phyloP scores from a whole-genome alignment of 1,140 invertebrate species.

The Papilio helenus region DNA sequence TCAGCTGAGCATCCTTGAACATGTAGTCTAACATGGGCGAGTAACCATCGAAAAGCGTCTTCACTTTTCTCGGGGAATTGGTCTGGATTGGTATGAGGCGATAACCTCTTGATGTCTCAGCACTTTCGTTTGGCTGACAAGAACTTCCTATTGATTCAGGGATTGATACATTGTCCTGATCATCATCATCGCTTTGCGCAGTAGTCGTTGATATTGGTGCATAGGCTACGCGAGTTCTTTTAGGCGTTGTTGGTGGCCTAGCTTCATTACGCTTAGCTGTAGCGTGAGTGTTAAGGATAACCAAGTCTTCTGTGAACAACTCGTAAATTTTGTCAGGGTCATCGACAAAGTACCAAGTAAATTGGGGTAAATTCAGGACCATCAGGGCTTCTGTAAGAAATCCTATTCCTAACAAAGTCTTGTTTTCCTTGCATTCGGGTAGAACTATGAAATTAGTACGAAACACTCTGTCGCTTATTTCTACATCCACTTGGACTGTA shows the following conservation, averaged over 20 bases:
- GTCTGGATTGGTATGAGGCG: background rate
- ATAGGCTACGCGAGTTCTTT: background rate
- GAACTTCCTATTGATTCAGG: background rate
- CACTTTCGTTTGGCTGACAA: background rate
- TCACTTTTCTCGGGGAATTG: background rate
- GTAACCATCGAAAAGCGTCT: constrained; percentile 39
- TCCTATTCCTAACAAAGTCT: constrained; percentile 44
- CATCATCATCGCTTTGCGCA: background rate
- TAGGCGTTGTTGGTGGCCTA: background rate
- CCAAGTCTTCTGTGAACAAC: constrained; percentile 37
- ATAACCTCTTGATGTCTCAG: background rate
- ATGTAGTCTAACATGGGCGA: constrained; percentile 31
- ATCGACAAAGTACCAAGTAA: constrained; percentile 39
- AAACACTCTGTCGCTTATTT: constrained; percentile 22
- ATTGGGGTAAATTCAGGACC: constrained; percentile 44
- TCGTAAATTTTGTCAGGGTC: constrained; percentile 28
- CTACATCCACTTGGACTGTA: constrained; percentile 11
- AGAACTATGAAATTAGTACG: constrained; percentile 43
- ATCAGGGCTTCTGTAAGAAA: constrained; percentile 45
- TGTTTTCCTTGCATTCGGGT: constrained; percentile 38
- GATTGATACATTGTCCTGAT: background rate
- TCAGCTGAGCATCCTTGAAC: constrained; percentile 28
- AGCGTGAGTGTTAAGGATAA: background rate
- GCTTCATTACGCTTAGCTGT: background rate
- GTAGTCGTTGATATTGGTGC: background rate